Conservation (phyloP, 2,797 vertebrate species). For the Chlorospingus flavigularis region DNA sequence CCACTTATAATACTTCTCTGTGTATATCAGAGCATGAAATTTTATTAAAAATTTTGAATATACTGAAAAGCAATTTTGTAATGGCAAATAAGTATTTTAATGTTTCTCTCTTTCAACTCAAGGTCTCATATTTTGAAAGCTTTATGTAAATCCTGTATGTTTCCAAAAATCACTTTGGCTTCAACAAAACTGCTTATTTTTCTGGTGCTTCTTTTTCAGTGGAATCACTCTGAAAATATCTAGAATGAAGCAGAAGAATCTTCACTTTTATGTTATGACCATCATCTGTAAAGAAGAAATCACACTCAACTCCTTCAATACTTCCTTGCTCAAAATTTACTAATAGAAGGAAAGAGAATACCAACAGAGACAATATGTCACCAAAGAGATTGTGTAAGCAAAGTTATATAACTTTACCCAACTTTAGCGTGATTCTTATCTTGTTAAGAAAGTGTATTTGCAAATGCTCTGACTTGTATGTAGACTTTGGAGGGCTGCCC, state of each 20-base stretch:
- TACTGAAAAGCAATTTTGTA: background rate
- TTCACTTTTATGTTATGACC: background rate
- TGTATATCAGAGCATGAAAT: background rate
- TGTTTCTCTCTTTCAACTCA: background rate
- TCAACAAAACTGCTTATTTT: background rate
- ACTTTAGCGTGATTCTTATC: background rate
- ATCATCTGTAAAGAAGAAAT: background rate
- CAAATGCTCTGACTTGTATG: background rate
- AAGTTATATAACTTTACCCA: background rate
- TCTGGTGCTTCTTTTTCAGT: background rate
- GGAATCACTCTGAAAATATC: background rate
- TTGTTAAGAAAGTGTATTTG: background rate
- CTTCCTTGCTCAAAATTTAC: background rate
- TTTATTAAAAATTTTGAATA: background rate
- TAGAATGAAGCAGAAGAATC: background rate
- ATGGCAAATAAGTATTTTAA: background rate
- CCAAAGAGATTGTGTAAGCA: background rate
- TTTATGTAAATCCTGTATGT: background rate
- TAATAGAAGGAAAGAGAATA: background rate
- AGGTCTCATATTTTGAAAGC: background rate
- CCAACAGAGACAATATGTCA: background rate
- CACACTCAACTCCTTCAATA: background rate
- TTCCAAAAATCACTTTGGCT: background rate
- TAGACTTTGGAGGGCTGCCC: background rate
- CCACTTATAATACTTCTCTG: background rate